Percentiles rank a stretch among this genome's conserved stretches.
These are phyloP conservation scores for Cephus pulcher DNA, from an alignment of 2,888 invertebrate species.

Conservation along the genomic window DNA sequence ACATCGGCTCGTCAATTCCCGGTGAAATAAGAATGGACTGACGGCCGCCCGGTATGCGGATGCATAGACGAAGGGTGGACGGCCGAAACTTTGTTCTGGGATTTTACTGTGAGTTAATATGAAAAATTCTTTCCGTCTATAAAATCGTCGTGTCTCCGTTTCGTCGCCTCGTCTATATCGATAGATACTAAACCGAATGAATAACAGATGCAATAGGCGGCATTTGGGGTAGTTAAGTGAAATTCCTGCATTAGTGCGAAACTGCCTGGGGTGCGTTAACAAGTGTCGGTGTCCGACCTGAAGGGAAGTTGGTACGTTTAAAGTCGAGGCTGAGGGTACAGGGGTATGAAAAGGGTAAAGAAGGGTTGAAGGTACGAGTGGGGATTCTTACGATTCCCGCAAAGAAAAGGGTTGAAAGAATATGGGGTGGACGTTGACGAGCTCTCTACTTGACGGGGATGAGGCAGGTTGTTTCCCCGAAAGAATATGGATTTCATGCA, in stretches of 20 bases:
- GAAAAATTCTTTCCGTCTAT: too few species aligned
- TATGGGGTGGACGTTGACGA: constrained; percentile 22
- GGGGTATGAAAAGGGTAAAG: neutral
- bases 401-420: neutral
- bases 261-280: neutral
- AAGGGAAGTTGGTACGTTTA: neutral
- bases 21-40: too few species aligned
- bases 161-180: too few species aligned
- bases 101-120: too few species aligned
- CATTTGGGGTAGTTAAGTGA: neutral
- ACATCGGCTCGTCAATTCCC: too few species aligned
- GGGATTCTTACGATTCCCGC: neutral
- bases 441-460: constrained; percentile 42
- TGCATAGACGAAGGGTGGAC: too few species aligned
- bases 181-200: too few species aligned
- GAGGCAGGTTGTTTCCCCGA: constrained; percentile 53
- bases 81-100: too few species aligned
- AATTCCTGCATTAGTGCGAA: neutral
- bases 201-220: too few species aligned
- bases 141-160: too few species aligned
- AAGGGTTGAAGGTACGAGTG: neutral
- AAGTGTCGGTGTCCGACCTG: neutral
- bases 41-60: too few species aligned
- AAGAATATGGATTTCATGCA: constrained; percentile 62
- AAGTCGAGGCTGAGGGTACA: neutral